Evolutionary conservation across 2,113 vertebrate species (phyloP).

Genomic region (Gadus chalcogrammus): DNA sequence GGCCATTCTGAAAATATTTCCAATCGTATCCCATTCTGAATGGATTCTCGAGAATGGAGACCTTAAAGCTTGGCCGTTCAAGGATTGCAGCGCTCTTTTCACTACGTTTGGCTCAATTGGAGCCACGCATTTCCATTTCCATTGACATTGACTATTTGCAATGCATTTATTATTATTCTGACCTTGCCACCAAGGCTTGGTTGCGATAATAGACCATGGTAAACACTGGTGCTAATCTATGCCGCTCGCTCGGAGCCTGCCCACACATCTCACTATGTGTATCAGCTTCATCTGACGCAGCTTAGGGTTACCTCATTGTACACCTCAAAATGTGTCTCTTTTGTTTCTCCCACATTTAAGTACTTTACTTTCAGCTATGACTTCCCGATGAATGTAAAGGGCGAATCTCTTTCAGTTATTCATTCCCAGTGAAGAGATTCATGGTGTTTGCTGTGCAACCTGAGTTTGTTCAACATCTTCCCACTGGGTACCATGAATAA

Average conservation of each 20-base stretch:
- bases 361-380: background rate
- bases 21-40: slow-evolving; percentile 10
- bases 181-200: slow-evolving; percentile 18
- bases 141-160: slow-evolving; percentile 3
- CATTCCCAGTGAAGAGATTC: no score
- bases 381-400: background rate
- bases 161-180: slow-evolving; percentile 12
- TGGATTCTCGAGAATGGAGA: background rate
- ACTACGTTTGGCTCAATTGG: slow-evolving; percentile 20
- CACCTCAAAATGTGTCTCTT: background rate
- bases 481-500: background rate
- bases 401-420: background rate
- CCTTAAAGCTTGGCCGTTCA: slow-evolving; percentile 14
- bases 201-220: slow-evolving; percentile 14
- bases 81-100: slow-evolving; percentile 13
- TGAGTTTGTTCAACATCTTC: background rate
- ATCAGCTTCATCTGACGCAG: background rate
- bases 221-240: slow-evolving; percentile 42
- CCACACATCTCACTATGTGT: background rate
- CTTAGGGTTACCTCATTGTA: slow-evolving; percentile 27
- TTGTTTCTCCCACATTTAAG: background rate
- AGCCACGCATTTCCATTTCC: slow-evolving; percentile 9
- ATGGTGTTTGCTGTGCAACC: no score
- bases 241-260: slow-evolving; percentile 22
- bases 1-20: slow-evolving; percentile 2